phyloP scores from a whole-genome alignment of 92 coral and sea anemone genomes.

The Metridium senile region DNA sequence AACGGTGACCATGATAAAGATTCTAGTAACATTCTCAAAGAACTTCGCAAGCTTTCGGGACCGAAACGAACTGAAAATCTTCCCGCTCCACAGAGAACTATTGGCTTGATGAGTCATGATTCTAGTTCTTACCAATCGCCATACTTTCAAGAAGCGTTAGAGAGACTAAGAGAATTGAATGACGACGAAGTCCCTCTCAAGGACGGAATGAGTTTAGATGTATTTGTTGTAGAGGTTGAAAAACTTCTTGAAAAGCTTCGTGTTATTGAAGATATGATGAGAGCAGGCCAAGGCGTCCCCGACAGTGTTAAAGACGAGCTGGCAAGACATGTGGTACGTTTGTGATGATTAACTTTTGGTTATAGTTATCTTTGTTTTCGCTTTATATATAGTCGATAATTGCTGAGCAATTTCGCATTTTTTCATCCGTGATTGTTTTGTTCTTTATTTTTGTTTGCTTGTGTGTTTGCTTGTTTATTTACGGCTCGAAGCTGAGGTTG shows the following conservation, averaged over 20 bases:
- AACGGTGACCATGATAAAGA: neutral
- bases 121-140: conserved; percentile 10
- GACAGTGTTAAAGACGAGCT: conserved; percentile 80
- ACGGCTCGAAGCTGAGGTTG: too few species aligned
- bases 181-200: conserved; percentile 66
- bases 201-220: conserved; percentile 75
- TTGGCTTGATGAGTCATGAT: conserved; percentile 12
- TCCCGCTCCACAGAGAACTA: conserved; percentile 16
- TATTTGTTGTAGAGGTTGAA: conserved; percentile 81
- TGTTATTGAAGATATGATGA: conserved; percentile 87
- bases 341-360: neutral
- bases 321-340: conserved; percentile 94
- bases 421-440: neutral
- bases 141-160: conserved; percentile 17
- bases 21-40: conserved; percentile 26
- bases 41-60: conserved; percentile 20
- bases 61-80: conserved; percentile 4
- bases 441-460: neutral
- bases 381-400: neutral
- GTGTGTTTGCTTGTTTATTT: neutral
- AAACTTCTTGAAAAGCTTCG: conserved; percentile 85
- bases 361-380: neutral
- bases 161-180: conserved; percentile 51
- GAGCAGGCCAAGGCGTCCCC: conserved; percentile 51
- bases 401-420: neutral